phyloP scores from a whole-genome alignment of 1,140 invertebrate species.

The Oryzaephilus surinamensis region DNA sequence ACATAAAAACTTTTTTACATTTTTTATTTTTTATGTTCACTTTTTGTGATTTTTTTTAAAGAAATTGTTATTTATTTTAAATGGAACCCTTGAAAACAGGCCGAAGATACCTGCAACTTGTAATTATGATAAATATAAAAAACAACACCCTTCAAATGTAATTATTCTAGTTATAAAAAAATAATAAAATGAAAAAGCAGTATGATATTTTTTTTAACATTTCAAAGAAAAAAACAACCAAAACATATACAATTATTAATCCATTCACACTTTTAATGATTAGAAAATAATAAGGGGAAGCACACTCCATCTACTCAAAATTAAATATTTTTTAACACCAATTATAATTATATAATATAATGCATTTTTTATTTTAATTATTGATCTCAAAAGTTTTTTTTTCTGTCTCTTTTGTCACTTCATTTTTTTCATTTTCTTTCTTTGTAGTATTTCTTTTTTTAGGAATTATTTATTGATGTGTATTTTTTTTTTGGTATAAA shows the following conservation, averaged over 20 bases:
- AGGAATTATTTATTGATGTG: constrained; percentile 8
- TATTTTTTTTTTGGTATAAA: constrained; percentile 10
- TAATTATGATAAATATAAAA: constrained; percentile 9
- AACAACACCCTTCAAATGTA: constrained; percentile 7
- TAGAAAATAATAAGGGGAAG: too few species aligned
- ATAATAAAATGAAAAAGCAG: too few species aligned
- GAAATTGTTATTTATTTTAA: constrained; percentile 12
- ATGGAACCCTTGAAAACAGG: constrained; percentile 15
- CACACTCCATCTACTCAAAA: too few species aligned
- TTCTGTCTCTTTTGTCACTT: constrained; percentile 1
- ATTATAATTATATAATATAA: too few species aligned
- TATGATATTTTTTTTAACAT: too few species aligned
- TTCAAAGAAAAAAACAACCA: too few species aligned
- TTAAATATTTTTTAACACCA: too few species aligned
- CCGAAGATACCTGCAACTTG: constrained; percentile 18
- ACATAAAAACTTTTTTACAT: constrained; percentile 17
- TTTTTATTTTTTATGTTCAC: too few species aligned
- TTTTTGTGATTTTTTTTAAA: constrained; percentile 9
- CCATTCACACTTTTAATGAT: too few species aligned
- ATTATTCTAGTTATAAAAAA: not conserved
- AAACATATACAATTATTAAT: too few species aligned
- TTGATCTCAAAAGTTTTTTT: not conserved
- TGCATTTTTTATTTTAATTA: too few species aligned
- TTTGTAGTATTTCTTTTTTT: constrained; percentile 3
- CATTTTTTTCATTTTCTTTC: constrained; percentile 9